Percentiles rank a stretch among this genome's conserved stretches.
Conservation (phyloP, 1,140 invertebrate species). For the Ceratina japonica region DNA sequence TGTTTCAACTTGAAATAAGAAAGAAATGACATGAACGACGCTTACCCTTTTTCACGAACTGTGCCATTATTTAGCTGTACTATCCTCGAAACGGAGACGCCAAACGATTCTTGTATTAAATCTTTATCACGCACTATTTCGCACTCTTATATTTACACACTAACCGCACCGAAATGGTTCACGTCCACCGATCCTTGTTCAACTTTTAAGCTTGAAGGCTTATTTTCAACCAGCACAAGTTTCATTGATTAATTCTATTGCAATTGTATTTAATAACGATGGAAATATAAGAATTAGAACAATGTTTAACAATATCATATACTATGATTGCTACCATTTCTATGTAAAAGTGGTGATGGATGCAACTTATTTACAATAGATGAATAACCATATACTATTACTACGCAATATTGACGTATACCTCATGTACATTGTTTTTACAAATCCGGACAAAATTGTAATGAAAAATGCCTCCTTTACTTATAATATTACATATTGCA, state of each 20-base stretch:
- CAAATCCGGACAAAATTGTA: background rate
- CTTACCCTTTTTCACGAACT: conserved; percentile 59
- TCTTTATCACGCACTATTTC: background rate
- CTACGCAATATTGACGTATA: background rate
- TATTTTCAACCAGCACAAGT: conserved; percentile 7
- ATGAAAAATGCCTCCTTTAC: background rate
- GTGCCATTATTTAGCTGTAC: conserved; percentile 55
- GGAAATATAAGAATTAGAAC: too few relatives aligned
- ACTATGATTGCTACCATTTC: too few relatives aligned
- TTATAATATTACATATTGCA: background rate
- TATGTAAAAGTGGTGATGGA: background rate
- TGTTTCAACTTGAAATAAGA: conserved; percentile 1
- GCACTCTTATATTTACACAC: conserved; percentile 46
- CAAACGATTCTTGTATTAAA: conserved; percentile 10
- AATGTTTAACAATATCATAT: too few relatives aligned
- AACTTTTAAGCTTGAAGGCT: background rate
- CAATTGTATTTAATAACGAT: too few relatives aligned
- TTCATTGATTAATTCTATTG: conserved; percentile 16
- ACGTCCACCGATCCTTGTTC: conserved; percentile 38
- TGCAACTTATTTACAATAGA: background rate
- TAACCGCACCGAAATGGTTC: conserved; percentile 49
- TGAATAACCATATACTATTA: background rate
- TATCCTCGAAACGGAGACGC: background rate
- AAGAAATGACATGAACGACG: background rate
- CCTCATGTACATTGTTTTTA: background rate